Conservation (phyloP, 1,140 invertebrate genomes). For the Sycophila sp. region DNA sequence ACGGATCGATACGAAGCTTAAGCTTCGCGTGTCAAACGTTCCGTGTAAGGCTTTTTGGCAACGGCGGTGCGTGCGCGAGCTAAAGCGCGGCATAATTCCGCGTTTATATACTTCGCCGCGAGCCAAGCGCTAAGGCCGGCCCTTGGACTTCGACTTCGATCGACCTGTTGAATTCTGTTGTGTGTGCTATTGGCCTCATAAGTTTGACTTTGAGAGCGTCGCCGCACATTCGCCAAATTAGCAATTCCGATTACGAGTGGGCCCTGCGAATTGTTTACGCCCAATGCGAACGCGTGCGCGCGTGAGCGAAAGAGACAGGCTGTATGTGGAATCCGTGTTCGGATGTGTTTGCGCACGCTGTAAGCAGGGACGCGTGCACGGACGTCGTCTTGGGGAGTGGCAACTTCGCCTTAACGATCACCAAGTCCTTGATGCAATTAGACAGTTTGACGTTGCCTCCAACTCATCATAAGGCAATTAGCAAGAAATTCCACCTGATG, state of each 20-base stretch:
- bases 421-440: neutral
- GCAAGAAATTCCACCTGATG: neutral
- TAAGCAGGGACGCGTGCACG: neutral
- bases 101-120: neutral
- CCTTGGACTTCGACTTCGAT: conserved; percentile 7
- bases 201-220: conserved; percentile 19
- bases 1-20: too few relatives aligned
- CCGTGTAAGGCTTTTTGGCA: too few relatives aligned
- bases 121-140: neutral
- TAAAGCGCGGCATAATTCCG: neutral
- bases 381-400: neutral
- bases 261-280: too few relatives aligned
- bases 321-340: too few relatives aligned
- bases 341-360: conserved; percentile 7
- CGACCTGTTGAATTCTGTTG: conserved; percentile 18
- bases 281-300: too few relatives aligned
- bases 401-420: neutral
- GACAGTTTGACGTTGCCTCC: neutral
- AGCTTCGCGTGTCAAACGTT: too few relatives aligned
- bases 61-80: too few relatives aligned
- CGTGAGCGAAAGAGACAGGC: too few relatives aligned
- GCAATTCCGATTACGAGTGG: conserved; percentile 16
- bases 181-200: neutral
- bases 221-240: conserved; percentile 13
- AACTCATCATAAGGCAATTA: neutral